Base-by-base conservation (phyloP, 2,888 invertebrate genomes). In the Drosophila borborema region DNA sequence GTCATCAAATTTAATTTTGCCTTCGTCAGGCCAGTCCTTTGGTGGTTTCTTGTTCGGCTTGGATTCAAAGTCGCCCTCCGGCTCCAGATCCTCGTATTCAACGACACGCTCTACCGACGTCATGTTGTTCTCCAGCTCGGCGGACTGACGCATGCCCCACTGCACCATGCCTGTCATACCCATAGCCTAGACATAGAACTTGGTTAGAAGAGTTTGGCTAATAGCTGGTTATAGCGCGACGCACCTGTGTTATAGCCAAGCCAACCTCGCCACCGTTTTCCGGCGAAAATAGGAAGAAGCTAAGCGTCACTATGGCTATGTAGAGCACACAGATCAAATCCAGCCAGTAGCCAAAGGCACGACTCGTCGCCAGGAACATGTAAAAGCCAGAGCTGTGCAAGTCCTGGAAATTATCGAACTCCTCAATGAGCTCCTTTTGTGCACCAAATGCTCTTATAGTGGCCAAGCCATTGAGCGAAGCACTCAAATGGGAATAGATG, bases 101-200 rank as follows among this genome's bases (percentile, higher is more conserved):
- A 96, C 93, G 70, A 95, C 95, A 80, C 95, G 95, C 93, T 99
- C 99, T 0, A 99, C 98, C 7, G 97, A 96, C 4, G 97, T 97
- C 97, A 98, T 97, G 80, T 96, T 96, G 90, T 97, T 97, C 91
- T 96, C 97, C 10, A 97, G 92, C 92, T 98, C 98, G 0, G 98
- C 97, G 82, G 97, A 97, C 92, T 98, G 98, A 12, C 98, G 94
- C 95, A 98, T 97, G 34, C 97, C 98, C 97, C 98, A 99, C 65
- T 93, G 93, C 7, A 93, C 93, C 93, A 93, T 93, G 12, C 97
- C 96, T 0, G 96, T 96, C 66, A 97, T 94, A 0, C 95, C 95
- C 93, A 97, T 96, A n/a, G 96, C 96, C 91, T 97, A 23, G 2
- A 36, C 0, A 59, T 49, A 7, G 16, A 23, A 12, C 14, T 9